Percentiles rank a stretch among this genome's conserved stretches.
phyloP scores from a whole-genome alignment of 2,888 invertebrate genomes.

The Hyppa rectilinea region DNA sequence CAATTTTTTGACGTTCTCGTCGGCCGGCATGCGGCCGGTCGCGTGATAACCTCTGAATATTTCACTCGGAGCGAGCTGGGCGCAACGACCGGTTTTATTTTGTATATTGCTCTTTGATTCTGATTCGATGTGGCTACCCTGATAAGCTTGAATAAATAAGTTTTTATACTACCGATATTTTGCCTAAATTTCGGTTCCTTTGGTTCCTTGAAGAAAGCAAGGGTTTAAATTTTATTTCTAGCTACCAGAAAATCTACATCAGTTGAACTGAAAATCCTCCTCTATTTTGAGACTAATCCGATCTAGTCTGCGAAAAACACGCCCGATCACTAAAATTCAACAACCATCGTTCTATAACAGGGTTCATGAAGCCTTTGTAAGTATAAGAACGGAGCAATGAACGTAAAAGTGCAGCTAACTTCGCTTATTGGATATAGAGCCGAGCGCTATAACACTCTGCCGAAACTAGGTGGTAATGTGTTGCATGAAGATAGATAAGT shows the following conservation, averaged over 20 bases:
- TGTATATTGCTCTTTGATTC: slow-evolving; percentile 63
- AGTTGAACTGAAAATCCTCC: background rate
- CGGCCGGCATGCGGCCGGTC: slow-evolving; percentile 23
- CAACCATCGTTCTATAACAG: slow-evolving; percentile 8
- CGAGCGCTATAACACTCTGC: background rate
- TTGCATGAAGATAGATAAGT: slow-evolving; percentile 9
- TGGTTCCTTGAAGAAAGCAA: background rate
- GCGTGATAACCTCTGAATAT: slow-evolving; percentile 57
- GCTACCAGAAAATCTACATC: background rate
- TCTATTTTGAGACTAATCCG: background rate
- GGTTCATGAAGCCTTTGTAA: slow-evolving; percentile 34
- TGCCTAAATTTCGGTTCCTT: background rate
- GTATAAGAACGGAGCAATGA: slow-evolving; percentile 34
- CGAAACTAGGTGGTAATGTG: slow-evolving; percentile 30
- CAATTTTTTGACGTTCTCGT: slow-evolving; percentile 39
- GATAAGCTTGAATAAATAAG: slow-evolving; percentile 64
- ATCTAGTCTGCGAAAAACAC: background rate
- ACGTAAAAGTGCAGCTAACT: slow-evolving; percentile 47
- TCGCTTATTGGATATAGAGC: slow-evolving; percentile 34
- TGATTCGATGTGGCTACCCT: slow-evolving; percentile 63
- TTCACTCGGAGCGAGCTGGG: slow-evolving; percentile 38
- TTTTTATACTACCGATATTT: slow-evolving; percentile 44
- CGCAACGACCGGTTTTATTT: slow-evolving; percentile 71
- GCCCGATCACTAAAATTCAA: slow-evolving; percentile 3
- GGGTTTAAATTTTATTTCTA: background rate